Percentiles rank a stretch among this genome's conserved stretches.
Evolutionary conservation across 1,140 invertebrate genomes (phyloP).

Genomic region (Heliconius hewitsoni): DNA sequence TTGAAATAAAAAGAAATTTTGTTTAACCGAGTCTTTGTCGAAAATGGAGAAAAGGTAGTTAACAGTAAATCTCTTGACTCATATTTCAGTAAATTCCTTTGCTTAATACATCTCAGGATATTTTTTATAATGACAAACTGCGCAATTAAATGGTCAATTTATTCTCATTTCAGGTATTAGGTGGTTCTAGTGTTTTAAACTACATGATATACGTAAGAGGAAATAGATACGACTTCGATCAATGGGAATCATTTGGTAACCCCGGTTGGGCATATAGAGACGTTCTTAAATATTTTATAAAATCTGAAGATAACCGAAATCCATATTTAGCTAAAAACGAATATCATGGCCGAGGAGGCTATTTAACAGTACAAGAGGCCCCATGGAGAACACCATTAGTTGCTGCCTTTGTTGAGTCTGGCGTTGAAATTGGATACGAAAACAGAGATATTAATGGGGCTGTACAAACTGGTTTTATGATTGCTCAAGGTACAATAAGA

Average conservation of each 20-base stretch:
- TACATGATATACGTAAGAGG: conserved; percentile 98
- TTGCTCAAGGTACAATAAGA: conserved; percentile 93
- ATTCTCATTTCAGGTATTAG: conserved; percentile 84
- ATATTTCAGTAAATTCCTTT: no score
- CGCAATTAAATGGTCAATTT: background rate
- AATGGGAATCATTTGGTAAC: conserved; percentile 94
- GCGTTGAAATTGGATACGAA: conserved; percentile 92
- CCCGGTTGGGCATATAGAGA: conserved; percentile 94
- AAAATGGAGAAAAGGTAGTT: no score
- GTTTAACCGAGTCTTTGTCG: no score
- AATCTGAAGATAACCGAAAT: conserved; percentile 94
- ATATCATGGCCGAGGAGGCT: conserved; percentile 89
- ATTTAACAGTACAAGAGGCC: conserved; percentile 91
- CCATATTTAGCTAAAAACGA: conserved; percentile 87
- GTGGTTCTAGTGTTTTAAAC: conserved; percentile 95
- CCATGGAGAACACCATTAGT: conserved; percentile 91
- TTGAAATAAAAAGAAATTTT: no score
- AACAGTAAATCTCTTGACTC: no score
- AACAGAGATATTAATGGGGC: conserved; percentile 94
- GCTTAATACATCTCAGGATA: no score
- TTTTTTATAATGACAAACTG: no score
- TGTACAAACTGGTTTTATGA: conserved; percentile 91
- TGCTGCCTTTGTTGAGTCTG: conserved; percentile 92
- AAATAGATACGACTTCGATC: conserved; percentile 91
- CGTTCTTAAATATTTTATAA: conserved; percentile 93